Base-by-base conservation (phyloP, 1,140 invertebrate genomes). In the Nasonia vitripennis region DNA sequence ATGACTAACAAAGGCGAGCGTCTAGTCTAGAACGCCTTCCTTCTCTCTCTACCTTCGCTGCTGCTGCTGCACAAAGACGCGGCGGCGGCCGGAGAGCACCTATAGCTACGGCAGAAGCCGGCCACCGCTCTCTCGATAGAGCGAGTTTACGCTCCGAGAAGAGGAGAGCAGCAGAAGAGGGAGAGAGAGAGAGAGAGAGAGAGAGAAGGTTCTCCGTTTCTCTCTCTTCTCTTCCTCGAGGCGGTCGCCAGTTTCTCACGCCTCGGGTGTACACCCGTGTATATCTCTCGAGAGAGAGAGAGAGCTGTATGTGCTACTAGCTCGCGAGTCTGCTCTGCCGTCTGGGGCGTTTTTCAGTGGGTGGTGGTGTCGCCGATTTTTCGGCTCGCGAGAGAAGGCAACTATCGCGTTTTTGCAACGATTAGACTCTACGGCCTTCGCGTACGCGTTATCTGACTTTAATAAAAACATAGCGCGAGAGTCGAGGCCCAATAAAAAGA, bases 231-330 rank as follows among this genome's bases (percentile, higher is more conserved):
- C 78, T 79, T 80, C 83, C 70, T 80, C 70, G 73, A 79, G 85
- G 75, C 81, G 81, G 81, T 83, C 85, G 85, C 68, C 77, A 67
- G 81, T 86, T 86, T 86, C 85, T 86, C 85, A 86, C 85, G 85
- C 85, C 85, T 83, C 81, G 75, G 81, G 68, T 84, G 23, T 77
- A 41, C 70, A 14, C 27, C 48, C 55, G 31, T 55, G 34, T 62
- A 34, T 55, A n/a, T 75, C 37, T 74, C 81, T 20, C 45, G 67
- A 14, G 10, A 45, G 67, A 14, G 10, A 41, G n/a, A n/a, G n/a
- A n/a, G 41, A 37, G 41, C 70, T 71, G n/a, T 67, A 10, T 45
- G 70, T 37, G 34, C 34, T 37, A 37, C 55, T 20, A 20, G 55
- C 55, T n/a, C 17, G 17, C 17, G 17, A 62, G 55, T 62, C 55